Conservation (phyloP, 2,113 vertebrate genomes). For the Alosa alosa region DNA sequence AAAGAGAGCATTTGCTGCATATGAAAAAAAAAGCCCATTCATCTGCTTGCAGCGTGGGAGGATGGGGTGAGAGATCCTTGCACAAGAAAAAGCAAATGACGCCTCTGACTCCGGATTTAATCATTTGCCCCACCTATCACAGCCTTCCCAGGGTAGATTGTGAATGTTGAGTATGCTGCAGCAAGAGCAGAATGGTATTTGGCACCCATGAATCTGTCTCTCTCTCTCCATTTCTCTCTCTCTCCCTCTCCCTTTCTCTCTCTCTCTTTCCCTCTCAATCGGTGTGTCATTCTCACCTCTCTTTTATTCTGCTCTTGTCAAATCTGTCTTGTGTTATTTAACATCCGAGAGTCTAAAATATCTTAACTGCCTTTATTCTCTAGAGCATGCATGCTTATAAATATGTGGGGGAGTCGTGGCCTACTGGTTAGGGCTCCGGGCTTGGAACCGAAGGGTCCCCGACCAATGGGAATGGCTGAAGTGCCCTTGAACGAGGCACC, state of each 20-base stretch:
- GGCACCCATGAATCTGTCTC: not conserved
- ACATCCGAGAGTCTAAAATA: not conserved
- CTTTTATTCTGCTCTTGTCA: not conserved
- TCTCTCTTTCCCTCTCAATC: no score
- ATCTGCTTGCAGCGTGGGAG: not conserved
- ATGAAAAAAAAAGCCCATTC: not conserved
- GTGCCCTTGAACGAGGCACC: no score
- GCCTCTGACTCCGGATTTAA: not conserved
- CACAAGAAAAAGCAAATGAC: not conserved
- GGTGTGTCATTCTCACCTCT: no score
- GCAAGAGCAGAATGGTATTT: not conserved
- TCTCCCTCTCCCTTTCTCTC: no score
- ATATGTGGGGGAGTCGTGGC: no score
- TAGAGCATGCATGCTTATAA: no score
- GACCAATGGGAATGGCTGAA: no score
- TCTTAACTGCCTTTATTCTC: no score
- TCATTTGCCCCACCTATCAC: constrained; percentile 3
- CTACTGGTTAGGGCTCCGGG: no score
- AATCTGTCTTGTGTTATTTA: not conserved
- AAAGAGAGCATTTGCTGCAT: not conserved
- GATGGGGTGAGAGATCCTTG: not conserved
- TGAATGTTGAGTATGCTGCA: not conserved
- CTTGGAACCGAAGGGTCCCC: no score
- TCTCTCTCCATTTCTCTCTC: no score
- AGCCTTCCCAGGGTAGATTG: not conserved